A percentile compares a stretch with the other conserved stretches of the same genome.
These are phyloP conservation scores for Zootoca vivipara DNA, from an alignment of 2,113 vertebrate species.

Conservation along the genomic window DNA sequence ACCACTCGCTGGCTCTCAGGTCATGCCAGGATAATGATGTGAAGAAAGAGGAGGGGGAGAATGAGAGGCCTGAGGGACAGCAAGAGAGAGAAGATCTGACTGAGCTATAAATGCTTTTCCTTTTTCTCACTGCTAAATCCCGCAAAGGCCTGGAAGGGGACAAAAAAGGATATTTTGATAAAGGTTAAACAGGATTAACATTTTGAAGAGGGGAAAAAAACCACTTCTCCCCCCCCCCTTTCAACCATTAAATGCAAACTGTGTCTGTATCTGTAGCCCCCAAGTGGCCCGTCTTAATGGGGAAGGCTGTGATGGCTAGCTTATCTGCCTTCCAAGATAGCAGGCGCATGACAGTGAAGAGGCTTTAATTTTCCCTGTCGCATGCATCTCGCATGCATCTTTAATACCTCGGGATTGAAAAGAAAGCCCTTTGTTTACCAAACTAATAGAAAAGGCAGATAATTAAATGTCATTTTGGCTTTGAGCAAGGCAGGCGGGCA, in stretches of 20 bases:
- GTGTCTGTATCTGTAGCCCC: not conserved
- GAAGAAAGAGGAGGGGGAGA: not conserved
- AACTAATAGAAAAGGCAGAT: not conserved
- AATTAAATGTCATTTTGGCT: conserved; percentile 29
- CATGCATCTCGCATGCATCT: not conserved
- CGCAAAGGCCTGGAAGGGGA: not conserved
- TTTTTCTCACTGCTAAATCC: not conserved
- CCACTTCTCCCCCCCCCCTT: too few relatives aligned
- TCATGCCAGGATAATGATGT: not conserved
- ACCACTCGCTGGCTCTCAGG: not conserved
- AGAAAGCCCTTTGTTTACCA: conserved; percentile 21
- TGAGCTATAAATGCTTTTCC: not conserved
- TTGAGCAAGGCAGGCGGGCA: not conserved
- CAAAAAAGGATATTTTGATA: not conserved
- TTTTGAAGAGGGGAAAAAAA: too few relatives aligned
- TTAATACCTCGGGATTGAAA: conserved; percentile 2
- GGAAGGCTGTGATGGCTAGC: not conserved
- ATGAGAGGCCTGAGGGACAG: too few relatives aligned
- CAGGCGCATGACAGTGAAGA: not conserved
- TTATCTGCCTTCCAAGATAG: not conserved
- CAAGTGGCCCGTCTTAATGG: not conserved
- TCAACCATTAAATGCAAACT: not conserved
- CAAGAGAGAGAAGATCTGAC: not conserved
- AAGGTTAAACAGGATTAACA: conserved; percentile 1
- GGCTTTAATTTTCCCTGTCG: not conserved